phyloP scores from a whole-genome alignment of 2,113 vertebrate genomes.

The Gavia stellata region DNA sequence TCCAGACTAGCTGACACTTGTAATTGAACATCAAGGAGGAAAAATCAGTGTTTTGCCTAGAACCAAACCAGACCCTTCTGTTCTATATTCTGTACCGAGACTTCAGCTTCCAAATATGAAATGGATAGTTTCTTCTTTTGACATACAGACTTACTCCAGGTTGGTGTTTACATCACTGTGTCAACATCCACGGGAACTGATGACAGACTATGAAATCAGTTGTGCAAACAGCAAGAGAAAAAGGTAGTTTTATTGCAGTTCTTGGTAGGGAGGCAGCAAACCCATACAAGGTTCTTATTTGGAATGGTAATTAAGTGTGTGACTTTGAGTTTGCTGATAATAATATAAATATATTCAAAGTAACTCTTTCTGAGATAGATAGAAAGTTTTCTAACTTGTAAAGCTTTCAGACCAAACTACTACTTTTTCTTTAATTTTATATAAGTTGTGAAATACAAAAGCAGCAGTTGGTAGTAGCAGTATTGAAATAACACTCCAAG shows the following conservation, averaged over 20 bases:
- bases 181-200: background rate
- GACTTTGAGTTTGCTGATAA: background rate
- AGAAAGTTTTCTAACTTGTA: background rate
- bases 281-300: background rate
- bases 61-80: background rate
- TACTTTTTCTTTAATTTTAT: background rate
- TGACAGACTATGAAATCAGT: background rate
- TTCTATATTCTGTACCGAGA: background rate
- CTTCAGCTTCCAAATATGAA: background rate
- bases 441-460: background rate
- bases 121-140: background rate
- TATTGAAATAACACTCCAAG: background rate
- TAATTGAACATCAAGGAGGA: background rate
- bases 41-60: slow-evolving; percentile 30
- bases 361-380: background rate
- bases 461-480: background rate
- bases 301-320: background rate
- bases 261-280: background rate
- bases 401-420: background rate
- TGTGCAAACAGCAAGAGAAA: background rate
- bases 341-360: background rate
- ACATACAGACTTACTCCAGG: background rate
- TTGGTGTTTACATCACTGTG: background rate
- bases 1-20: background rate
- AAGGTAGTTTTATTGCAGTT: background rate